phyloP scores from a whole-genome alignment of 2,888 invertebrate species.

The Enoplolaimus lenunculus region DNA sequence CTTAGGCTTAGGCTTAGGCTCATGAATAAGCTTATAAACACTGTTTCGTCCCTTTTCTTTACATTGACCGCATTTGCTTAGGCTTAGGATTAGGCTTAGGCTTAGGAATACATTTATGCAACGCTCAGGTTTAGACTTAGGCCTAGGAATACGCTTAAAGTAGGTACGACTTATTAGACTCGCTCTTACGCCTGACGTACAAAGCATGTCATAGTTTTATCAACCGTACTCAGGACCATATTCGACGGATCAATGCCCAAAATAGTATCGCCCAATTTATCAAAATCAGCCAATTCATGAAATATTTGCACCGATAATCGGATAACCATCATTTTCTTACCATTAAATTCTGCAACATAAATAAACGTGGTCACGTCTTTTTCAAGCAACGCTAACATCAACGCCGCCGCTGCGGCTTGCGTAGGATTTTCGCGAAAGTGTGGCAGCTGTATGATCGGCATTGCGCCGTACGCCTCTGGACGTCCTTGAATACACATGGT shows the following conservation, averaged over 20 bases:
- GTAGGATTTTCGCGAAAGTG: neutral
- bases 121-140: no score
- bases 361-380: neutral
- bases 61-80: no score
- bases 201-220: neutral
- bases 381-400: neutral
- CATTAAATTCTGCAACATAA: neutral
- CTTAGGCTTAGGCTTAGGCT: no score
- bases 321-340: neutral
- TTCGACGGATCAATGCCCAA: neutral
- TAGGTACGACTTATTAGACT: slow-evolving; percentile 27
- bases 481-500: no score
- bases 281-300: neutral
- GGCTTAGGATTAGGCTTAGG: no score
- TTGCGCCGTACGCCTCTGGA: neutral
- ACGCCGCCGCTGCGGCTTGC: neutral
- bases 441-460: neutral
- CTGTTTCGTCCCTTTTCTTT: no score
- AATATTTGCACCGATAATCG: neutral
- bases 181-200: slow-evolving; percentile 21
- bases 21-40: no score
- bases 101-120: no score
- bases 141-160: no score
- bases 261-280: neutral
- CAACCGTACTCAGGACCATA: neutral